A percentile compares a stretch with the other conserved stretches of the same genome.
phyloP scores from a whole-genome alignment of 2,113 vertebrate genomes.

The Miniopterus natalensis region DNA sequence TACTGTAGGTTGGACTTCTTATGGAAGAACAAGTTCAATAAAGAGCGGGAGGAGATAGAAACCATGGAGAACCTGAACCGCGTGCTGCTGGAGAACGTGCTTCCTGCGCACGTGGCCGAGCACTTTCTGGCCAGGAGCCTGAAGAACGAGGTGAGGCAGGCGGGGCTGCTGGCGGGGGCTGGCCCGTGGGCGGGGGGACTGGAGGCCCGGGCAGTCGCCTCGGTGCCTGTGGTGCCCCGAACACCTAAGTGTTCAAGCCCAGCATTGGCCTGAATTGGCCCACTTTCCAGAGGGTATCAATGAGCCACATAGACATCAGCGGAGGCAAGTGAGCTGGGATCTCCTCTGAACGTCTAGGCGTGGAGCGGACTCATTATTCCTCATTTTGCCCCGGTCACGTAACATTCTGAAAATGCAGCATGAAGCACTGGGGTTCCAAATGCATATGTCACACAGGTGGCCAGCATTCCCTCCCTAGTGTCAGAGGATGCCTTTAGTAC shows the following conservation, averaged over 20 bases:
- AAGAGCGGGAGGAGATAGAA: slow-evolving; percentile 99
- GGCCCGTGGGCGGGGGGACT: rapidly evolving
- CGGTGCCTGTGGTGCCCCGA: neutral
- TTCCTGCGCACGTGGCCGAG: slow-evolving; percentile 97
- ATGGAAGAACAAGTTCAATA: slow-evolving; percentile 99
- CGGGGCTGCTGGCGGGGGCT: neutral
- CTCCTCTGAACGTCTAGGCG: neutral
- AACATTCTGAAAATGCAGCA: neutral
- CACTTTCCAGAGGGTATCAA: rapidly evolving
- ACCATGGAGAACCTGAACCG: slow-evolving; percentile 99
- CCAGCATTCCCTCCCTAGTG: neutral
- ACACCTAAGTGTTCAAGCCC: neutral
- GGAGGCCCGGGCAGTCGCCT: rapidly evolving
- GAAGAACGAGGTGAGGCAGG: slow-evolving; percentile 96
- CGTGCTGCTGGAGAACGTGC: slow-evolving; percentile 97
- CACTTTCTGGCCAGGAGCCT: slow-evolving; percentile 98
- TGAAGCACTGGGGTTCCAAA: neutral
- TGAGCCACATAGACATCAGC: rapidly evolving
- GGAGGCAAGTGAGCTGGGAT: too few species aligned
- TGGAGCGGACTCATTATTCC: neutral
- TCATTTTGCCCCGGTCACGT: neutral
- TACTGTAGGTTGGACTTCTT: slow-evolving; percentile 99
- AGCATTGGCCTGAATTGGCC: rapidly evolving
- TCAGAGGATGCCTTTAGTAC: rapidly evolving
- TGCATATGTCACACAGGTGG: neutral